These are phyloP conservation scores for Chrysocyon brachyurus DNA, from an alignment of 2,797 vertebrate species.

Conservation along the genomic window DNA sequence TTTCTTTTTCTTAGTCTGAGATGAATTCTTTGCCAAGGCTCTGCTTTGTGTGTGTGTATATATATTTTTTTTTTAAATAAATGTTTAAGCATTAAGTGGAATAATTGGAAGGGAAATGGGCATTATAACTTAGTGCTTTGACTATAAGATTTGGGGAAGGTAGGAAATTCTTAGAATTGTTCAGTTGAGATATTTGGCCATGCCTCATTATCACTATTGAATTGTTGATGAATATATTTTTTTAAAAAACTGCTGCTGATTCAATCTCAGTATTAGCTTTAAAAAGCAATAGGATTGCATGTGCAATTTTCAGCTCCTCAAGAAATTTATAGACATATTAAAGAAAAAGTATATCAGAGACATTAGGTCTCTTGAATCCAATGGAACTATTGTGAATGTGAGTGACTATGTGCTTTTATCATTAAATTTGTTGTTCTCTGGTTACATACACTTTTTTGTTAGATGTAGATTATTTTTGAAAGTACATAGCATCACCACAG, in stretches of 20 bases:
- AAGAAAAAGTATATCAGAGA: slow-evolving; percentile 3
- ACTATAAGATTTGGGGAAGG: not conserved
- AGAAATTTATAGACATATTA: not conserved
- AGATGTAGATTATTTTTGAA: not conserved
- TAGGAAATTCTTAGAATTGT: slow-evolving; percentile 17
- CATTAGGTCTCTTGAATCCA: not conserved
- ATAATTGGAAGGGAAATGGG: not conserved
- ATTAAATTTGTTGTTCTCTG: not conserved
- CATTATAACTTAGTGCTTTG: not conserved
- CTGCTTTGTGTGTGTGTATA: not conserved
- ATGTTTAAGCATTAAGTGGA: not conserved
- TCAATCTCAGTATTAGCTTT: not conserved
- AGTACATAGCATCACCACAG: not conserved
- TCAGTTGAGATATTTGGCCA: not conserved
- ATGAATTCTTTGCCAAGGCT: not conserved
- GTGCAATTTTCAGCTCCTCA: not conserved
- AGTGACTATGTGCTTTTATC: not conserved
- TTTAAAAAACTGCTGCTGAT: not conserved
- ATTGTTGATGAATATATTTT: not conserved
- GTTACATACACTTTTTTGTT: not conserved
- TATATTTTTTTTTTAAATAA: not conserved
- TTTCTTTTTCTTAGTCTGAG: not conserved
- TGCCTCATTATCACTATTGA: not conserved
- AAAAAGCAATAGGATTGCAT: not conserved
- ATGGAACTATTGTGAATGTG: not conserved